Percentiles rank a stretch among this genome's conserved stretches.
These are phyloP conservation scores for Sphaerophoria taeniata DNA, from an alignment of 2,888 invertebrate genomes.

Conservation along the genomic window DNA sequence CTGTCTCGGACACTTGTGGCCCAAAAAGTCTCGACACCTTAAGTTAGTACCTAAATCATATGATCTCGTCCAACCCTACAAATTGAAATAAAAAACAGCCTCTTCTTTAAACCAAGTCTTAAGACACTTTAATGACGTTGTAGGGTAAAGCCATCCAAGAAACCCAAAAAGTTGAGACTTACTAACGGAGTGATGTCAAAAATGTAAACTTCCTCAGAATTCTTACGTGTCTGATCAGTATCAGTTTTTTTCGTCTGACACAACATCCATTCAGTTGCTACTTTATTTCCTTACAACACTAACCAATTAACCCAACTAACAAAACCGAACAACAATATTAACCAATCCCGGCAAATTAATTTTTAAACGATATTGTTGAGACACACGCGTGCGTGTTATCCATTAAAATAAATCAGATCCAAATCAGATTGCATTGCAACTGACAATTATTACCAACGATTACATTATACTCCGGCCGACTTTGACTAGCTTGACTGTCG, in stretches of 20 bases:
- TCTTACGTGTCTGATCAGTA: background rate
- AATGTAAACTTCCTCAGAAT: background rate
- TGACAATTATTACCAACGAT: slow-evolving; percentile 63
- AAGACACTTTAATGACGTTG: no score
- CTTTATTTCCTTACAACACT: background rate
- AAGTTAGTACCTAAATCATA: no score
- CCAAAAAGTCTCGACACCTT: no score
- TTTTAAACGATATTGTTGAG: slow-evolving; percentile 23
- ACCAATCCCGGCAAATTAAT: slow-evolving; percentile 5
- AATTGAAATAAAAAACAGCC: no score
- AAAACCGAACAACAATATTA: background rate
- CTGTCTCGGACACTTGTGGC: no score
- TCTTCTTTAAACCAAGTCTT: no score
- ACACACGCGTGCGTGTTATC: slow-evolving; percentile 32
- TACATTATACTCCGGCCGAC: slow-evolving; percentile 52
- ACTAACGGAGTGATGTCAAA: no score
- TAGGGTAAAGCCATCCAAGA: no score
- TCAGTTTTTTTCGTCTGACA: background rate
- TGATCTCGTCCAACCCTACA: no score
- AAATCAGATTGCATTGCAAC: slow-evolving; percentile 61
- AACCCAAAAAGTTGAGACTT: no score
- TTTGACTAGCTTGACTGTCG: slow-evolving; percentile 12
- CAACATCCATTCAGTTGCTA: background rate
- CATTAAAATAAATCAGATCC: slow-evolving; percentile 59
- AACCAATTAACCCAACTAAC: background rate